phyloP scores from a whole-genome alignment of 2,888 invertebrate species.

The Aphidoletes aphidimyza region DNA sequence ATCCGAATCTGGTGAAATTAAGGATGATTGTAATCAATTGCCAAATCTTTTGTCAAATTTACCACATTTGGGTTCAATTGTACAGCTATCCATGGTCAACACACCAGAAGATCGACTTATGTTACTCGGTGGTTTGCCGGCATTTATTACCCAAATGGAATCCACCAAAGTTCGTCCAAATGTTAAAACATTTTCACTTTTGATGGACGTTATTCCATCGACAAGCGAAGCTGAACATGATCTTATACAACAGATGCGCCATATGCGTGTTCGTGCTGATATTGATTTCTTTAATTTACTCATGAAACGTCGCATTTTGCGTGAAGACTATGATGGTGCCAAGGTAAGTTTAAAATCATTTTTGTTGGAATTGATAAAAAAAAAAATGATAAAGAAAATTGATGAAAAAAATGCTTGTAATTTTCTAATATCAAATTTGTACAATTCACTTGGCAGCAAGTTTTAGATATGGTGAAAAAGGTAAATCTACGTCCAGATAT shows the following conservation, averaged over 20 bases:
- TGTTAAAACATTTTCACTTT: constrained; percentile 80
- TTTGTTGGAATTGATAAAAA: neutral
- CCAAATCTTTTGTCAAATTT: constrained; percentile 75
- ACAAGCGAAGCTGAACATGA: constrained; percentile 75
- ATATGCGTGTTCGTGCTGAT: constrained; percentile 74
- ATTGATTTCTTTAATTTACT: constrained; percentile 87
- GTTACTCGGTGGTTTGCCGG: constrained; percentile 81
- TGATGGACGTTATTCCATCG: constrained; percentile 78
- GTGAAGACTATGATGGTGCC: constrained; percentile 77
- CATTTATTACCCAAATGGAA: constrained; percentile 81
- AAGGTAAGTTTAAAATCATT: constrained; percentile 67
- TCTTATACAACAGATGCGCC: constrained; percentile 73
- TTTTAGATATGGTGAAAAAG: constrained; percentile 69
- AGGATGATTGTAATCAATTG: constrained; percentile 59
- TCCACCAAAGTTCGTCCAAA: constrained; percentile 75
- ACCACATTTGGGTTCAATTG: constrained; percentile 73
- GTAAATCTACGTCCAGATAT: constrained; percentile 75
- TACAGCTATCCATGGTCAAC: constrained; percentile 70
- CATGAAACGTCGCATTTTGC: constrained; percentile 81
- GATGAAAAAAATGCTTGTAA: too few relatives aligned
- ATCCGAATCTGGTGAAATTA: too few relatives aligned
- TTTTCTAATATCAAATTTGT: neutral
- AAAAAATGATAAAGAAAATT: neutral
- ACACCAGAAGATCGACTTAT: constrained; percentile 76
- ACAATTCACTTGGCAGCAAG: constrained; percentile 66